Evolutionary conservation across 1,140 invertebrate species (phyloP).

Genomic region (Oppia nitens): DNA sequence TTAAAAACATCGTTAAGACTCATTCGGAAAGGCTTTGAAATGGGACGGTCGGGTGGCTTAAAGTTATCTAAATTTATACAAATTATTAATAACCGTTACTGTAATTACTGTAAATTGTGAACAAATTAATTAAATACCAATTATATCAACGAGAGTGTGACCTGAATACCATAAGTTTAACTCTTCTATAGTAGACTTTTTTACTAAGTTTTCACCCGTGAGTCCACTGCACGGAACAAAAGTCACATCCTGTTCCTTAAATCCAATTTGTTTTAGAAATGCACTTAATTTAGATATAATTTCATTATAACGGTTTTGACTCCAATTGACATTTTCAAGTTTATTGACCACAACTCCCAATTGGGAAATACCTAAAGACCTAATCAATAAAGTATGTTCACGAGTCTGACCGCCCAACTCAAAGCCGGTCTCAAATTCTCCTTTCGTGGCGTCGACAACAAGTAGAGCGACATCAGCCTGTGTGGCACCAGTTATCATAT

Average conservation of each 20-base stretch:
- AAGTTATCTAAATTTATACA: slow-evolving; percentile 45
- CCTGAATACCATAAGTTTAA: slow-evolving; percentile 69
- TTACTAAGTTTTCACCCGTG: slow-evolving; percentile 74
- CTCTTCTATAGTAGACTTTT: slow-evolving; percentile 43
- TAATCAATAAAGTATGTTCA: slow-evolving; percentile 83
- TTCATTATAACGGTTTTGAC: slow-evolving; percentile 61
- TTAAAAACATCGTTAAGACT: slow-evolving; percentile 90
- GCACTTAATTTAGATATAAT: slow-evolving; percentile 61
- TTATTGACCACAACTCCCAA: slow-evolving; percentile 71
- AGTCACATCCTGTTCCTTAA: slow-evolving; percentile 64
- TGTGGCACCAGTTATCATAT: slow-evolving; percentile 94
- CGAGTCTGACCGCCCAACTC: slow-evolving; percentile 91
- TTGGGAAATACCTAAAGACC: slow-evolving; percentile 71
- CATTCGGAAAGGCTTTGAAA: slow-evolving; percentile 75
- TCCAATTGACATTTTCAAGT: slow-evolving; percentile 61
- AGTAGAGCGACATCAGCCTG: slow-evolving; percentile 92
- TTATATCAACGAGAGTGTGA: slow-evolving; percentile 58
- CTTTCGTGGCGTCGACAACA: slow-evolving; percentile 79
- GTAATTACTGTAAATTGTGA: neutral
- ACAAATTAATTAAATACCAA: slow-evolving; percentile 37
- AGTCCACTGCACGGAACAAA: slow-evolving; percentile 93
- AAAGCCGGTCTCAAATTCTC: slow-evolving; percentile 98
- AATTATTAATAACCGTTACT: neutral
- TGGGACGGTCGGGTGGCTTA: slow-evolving; percentile 52
- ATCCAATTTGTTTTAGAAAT: slow-evolving; percentile 93